Percentiles rank a stretch among this genome's conserved stretches.
These are phyloP conservation scores for Drosophila elegans DNA, from an alignment of 1,140 invertebrate species.

Conservation along the genomic window DNA sequence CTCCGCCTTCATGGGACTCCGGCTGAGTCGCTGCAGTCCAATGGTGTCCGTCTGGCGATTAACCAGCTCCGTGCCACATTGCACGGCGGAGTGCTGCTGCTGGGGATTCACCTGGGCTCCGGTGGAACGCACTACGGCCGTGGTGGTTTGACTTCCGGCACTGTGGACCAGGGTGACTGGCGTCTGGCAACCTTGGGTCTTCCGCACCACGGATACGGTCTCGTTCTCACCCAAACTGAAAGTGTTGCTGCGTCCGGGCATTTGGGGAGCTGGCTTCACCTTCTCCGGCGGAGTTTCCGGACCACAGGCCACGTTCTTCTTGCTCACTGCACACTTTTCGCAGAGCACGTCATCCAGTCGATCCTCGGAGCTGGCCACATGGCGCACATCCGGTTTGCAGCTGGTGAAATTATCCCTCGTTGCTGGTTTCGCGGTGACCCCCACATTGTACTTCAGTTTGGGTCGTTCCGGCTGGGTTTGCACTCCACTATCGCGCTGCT, in stretches of 20 bases:
- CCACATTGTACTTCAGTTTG: constrained; percentile 54
- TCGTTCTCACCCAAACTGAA: constrained; percentile 78
- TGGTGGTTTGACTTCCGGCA: constrained; percentile 55
- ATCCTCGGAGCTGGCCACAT: constrained; percentile 85
- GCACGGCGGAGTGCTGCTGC: constrained; percentile 48
- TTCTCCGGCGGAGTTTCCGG: constrained; percentile 65
- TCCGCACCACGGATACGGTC: constrained; percentile 51
- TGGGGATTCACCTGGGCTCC: constrained; percentile 63
- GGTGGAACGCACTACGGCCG: constrained; percentile 42
- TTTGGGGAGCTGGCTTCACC: constrained; percentile 47
- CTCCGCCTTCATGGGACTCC: constrained; percentile 55
- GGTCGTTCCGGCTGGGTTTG: constrained; percentile 74
- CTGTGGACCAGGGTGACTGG: constrained; percentile 31
- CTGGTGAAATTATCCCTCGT: constrained; percentile 80
- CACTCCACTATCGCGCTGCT: constrained; percentile 59
- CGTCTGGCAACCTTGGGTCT: constrained; percentile 71
- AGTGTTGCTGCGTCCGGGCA: constrained; percentile 76
- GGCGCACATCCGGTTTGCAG: constrained; percentile 82
- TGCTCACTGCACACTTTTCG: constrained; percentile 85
- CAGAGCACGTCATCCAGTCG: constrained; percentile 85
- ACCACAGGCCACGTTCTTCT: constrained; percentile 85
- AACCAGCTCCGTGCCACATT: constrained; percentile 44
- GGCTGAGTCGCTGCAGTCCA: constrained; percentile 58
- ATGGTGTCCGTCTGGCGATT: constrained; percentile 69
- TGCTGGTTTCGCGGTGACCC: constrained; percentile 58